Conservation (phyloP, 2,113 vertebrate species). For the Erythrolamprus reginae region DNA sequence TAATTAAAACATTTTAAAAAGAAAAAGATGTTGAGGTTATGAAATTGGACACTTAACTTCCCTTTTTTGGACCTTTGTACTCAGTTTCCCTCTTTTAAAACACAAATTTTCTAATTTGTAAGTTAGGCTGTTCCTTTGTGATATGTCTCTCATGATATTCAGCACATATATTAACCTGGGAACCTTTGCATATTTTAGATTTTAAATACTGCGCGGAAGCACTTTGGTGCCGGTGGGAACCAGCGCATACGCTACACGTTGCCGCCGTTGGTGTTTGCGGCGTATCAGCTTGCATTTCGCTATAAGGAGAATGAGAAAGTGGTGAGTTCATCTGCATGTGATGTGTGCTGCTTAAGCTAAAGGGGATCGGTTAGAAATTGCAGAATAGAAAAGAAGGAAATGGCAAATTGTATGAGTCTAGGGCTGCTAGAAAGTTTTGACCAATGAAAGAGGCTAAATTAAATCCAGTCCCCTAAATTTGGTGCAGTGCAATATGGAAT, state of each 20-base stretch:
- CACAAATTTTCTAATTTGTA: not conserved
- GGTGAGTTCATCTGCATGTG: conserved; percentile 62
- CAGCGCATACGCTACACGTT: conserved; percentile 94
- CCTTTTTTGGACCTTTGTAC: not conserved
- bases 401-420: not conserved
- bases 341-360: not conserved
- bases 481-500: not conserved
- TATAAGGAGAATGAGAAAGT: conserved; percentile 93
- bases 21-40: too few species aligned
- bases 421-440: not conserved
- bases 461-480: not conserved
- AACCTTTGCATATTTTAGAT: conserved; percentile 71
- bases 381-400: not conserved
- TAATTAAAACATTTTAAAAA: too few species aligned
- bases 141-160: not conserved
- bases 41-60: too few species aligned
- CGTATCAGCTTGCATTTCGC: conserved; percentile 94
- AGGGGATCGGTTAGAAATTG: not conserved
- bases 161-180: not conserved
- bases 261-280: conserved; percentile 91
- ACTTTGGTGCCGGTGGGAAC: conserved; percentile 96
- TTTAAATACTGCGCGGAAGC: conserved; percentile 94
- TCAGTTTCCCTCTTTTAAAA: not conserved
- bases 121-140: not conserved
- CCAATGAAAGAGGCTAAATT: not conserved